Conservation (phyloP, 2,113 vertebrate species). For the Callithrix jacchus region DNA sequence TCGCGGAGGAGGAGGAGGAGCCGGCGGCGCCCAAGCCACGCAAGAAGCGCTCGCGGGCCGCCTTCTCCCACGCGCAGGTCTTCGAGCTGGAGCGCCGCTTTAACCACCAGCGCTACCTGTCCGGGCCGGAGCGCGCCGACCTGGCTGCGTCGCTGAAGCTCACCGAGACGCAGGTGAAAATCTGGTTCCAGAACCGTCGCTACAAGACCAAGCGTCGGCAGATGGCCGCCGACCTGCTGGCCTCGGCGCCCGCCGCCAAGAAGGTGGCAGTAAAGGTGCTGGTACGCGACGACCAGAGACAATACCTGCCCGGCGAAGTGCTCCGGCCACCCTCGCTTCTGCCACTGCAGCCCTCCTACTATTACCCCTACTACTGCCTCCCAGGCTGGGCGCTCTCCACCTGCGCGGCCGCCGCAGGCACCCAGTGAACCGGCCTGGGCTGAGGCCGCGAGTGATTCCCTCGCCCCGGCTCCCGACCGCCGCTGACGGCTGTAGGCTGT, state of each 20-base stretch:
- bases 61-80: constrained; percentile 98
- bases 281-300: constrained; percentile 98
- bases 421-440: constrained; percentile 75
- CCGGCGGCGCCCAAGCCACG: constrained; percentile 89
- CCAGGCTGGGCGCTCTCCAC: constrained; percentile 96
- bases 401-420: constrained; percentile 85
- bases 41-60: constrained; percentile 97
- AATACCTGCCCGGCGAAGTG: constrained; percentile 95
- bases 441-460: neutral
- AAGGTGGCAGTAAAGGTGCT: constrained; percentile 98
- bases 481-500: neutral
- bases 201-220: constrained; percentile 99
- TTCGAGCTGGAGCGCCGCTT: constrained; percentile 99
- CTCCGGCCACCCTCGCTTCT: constrained; percentile 91
- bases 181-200: constrained; percentile 99
- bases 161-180: constrained; percentile 99
- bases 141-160: constrained; percentile 97
- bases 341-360: constrained; percentile 93
- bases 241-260: constrained; percentile 94
- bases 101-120: constrained; percentile 98
- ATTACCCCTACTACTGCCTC: constrained; percentile 98
- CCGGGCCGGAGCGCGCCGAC: constrained; percentile 96
- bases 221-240: constrained; percentile 96
- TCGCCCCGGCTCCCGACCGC: neutral
- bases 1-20: constrained; percentile 80